A percentile compares a stretch with the other conserved stretches of the same genome.
These are phyloP conservation scores for Pachyrhynchus sulphureomaculatus DNA, from an alignment of 1,140 invertebrate genomes.

Conservation along the genomic window DNA sequence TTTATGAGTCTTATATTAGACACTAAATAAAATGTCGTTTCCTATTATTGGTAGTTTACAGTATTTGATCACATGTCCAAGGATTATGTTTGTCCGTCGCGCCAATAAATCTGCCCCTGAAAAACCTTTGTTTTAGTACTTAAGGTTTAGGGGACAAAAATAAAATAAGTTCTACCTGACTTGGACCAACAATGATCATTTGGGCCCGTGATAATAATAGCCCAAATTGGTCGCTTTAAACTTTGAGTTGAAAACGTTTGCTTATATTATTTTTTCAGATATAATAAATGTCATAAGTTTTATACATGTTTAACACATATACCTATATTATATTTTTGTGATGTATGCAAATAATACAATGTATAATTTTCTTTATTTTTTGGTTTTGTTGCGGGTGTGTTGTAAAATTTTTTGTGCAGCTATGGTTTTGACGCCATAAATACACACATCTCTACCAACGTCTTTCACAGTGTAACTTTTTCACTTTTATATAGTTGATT, in stretches of 20 bases:
- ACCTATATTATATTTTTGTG: slow-evolving; percentile 50
- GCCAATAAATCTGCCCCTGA: neutral
- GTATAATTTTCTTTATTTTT: slow-evolving; percentile 12
- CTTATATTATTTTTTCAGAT: slow-evolving; percentile 40
- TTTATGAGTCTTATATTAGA: too few relatives aligned
- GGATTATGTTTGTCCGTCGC: neutral
- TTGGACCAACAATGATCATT: slow-evolving; percentile 33
- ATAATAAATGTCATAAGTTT: slow-evolving; percentile 49
- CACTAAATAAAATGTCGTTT: too few relatives aligned
- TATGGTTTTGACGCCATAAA: slow-evolving; percentile 29
- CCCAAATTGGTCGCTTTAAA: slow-evolving; percentile 32
- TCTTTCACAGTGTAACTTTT: slow-evolving; percentile 52
- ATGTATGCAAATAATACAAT: slow-evolving; percentile 42
- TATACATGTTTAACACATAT: slow-evolving; percentile 47
- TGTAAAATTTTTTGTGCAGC: slow-evolving; percentile 25
- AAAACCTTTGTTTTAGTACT: neutral
- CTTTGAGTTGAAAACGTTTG: slow-evolving; percentile 27
- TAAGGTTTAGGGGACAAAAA: slow-evolving; percentile 2
- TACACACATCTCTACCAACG: slow-evolving; percentile 49
- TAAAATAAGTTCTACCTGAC: slow-evolving; percentile 31
- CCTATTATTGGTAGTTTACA: too few relatives aligned
- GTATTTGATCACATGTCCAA: too few relatives aligned
- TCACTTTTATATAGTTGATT: slow-evolving; percentile 53
- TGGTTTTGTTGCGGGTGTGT: slow-evolving; percentile 13
- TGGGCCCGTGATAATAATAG: slow-evolving; percentile 32